Evolutionary conservation across 2,888 invertebrate species (phyloP).

Genomic region (Orgyia antiqua): DNA sequence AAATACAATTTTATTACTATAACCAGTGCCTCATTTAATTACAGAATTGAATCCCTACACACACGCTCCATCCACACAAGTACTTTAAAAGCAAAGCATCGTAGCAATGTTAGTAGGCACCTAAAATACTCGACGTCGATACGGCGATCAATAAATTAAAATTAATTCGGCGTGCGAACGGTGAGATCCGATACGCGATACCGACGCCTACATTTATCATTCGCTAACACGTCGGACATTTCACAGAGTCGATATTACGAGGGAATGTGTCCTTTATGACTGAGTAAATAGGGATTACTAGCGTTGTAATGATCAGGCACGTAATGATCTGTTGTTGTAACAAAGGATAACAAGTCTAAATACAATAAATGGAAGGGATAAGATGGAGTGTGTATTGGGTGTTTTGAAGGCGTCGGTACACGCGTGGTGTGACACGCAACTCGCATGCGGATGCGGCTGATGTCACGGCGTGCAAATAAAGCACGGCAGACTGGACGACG

Average conservation of each 20-base stretch:
- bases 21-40: too few relatives aligned
- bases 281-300: slow-evolving; percentile 44
- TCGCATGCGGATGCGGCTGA: slow-evolving; percentile 61
- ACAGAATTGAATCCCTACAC: too few relatives aligned
- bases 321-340: slow-evolving; percentile 59
- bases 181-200: slow-evolving; percentile 76
- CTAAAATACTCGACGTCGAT: slow-evolving; percentile 73
- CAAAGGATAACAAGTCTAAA: slow-evolving; percentile 71
- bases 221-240: slow-evolving; percentile 77
- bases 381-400: slow-evolving; percentile 48
- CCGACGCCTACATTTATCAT: slow-evolving; percentile 78
- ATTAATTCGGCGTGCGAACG: slow-evolving; percentile 79
- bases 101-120: slow-evolving; percentile 61
- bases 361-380: slow-evolving; percentile 65
- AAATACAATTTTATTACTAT: too few relatives aligned
- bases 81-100: slow-evolving; percentile 57
- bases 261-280: slow-evolving; percentile 59
- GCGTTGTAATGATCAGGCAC: slow-evolving; percentile 47
- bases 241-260: slow-evolving; percentile 48
- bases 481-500: slow-evolving; percentile 61
- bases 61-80: too few relatives aligned
- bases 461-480: slow-evolving; percentile 47
- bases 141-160: slow-evolving; percentile 77
- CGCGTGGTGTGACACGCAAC: slow-evolving; percentile 42
- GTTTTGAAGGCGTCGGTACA: slow-evolving; percentile 51